Percentiles rank a stretch among this genome's conserved stretches.
Evolutionary conservation across 2,888 invertebrate species (phyloP).

Genomic region (Euzetes globulus): DNA sequence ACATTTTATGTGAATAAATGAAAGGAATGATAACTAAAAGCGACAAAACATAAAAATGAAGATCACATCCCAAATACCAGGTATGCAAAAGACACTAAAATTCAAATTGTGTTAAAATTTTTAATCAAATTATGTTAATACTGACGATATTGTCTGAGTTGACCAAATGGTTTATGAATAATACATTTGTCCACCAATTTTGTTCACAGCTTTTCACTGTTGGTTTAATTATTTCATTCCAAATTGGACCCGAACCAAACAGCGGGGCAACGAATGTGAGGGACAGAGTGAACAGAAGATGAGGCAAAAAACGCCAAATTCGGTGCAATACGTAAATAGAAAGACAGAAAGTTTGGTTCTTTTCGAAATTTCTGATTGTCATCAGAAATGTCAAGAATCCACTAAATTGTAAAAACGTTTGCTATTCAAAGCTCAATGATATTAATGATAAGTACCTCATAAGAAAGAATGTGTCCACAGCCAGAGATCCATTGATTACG

Average conservation of each 20-base stretch:
- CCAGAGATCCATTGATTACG: not conserved
- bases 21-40: conserved; percentile 1
- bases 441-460: too few species aligned
- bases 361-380: too few species aligned
- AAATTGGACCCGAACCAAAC: conserved; percentile 20
- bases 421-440: too few species aligned
- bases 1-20: not conserved
- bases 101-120: not conserved
- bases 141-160: not conserved
- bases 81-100: conserved; percentile 31
- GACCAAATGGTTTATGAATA: conserved; percentile 18
- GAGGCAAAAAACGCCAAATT: not conserved
- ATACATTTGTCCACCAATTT: conserved; percentile 28
- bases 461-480: not conserved
- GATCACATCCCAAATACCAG: conserved; percentile 36
- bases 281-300: not conserved
- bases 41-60: conserved; percentile 31
- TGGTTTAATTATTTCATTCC: not conserved
- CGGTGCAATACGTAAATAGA: not conserved
- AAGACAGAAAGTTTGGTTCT: too few species aligned
- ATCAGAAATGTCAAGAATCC: too few species aligned
- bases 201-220: not conserved
- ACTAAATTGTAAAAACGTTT: too few species aligned
- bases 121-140: too few species aligned
- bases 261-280: conserved; percentile 5